These are phyloP conservation scores for Caenorhabditis remanei DNA, from an alignment of 1,140 invertebrate species.

Conservation along the genomic window DNA sequence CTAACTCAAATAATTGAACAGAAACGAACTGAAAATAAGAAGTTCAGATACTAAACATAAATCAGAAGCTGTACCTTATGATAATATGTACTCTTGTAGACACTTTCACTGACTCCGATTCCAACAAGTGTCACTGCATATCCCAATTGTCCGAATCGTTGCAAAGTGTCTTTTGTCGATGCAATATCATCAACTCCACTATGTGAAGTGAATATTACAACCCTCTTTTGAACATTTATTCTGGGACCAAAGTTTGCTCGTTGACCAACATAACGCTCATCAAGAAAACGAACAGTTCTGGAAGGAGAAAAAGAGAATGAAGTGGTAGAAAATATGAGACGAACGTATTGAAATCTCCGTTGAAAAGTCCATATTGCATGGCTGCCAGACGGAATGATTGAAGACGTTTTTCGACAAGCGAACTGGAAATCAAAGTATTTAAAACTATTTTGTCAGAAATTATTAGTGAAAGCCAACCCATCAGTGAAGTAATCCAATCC, in stretches of 20 bases:
- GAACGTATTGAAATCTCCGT: constrained; percentile 13
- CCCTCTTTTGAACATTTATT: constrained; percentile 8
- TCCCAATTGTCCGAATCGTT: neutral
- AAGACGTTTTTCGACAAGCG: constrained; percentile 24
- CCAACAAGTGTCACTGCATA: constrained; percentile 32
- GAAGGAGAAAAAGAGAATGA: neutral
- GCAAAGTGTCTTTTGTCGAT: constrained; percentile 1
- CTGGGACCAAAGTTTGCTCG: constrained; percentile 9
- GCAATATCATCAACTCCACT: neutral
- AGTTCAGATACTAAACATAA: neutral
- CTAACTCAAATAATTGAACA: neutral
- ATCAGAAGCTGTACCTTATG: neutral
- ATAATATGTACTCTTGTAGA: constrained; percentile 14
- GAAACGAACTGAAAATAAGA: neutral
- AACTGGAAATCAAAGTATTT: neutral
- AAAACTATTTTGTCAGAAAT: neutral
- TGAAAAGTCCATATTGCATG: constrained; percentile 16
- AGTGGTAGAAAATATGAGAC: neutral
- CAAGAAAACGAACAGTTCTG: constrained; percentile 33
- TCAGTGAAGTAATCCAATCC: constrained; percentile 37
- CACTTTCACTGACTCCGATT: constrained; percentile 29
- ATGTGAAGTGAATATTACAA: constrained; percentile 18
- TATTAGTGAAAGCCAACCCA: neutral
- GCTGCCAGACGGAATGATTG: constrained; percentile 37
- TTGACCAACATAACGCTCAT: constrained; percentile 21